Percentiles rank a stretch among this genome's conserved stretches.
phyloP scores from a whole-genome alignment of 2,888 invertebrate species.

The Melanotus villosus region DNA sequence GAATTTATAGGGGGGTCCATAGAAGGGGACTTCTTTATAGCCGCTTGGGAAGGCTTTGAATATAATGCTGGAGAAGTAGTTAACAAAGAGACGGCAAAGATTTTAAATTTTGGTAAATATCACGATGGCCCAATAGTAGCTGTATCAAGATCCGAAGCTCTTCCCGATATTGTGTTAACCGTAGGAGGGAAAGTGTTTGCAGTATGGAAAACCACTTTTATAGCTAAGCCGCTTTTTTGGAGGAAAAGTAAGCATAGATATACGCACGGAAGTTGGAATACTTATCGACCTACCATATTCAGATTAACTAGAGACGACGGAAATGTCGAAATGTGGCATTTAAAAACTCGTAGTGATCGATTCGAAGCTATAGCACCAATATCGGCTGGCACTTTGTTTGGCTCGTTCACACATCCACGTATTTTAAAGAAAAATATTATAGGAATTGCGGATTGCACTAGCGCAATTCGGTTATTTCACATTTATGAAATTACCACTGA shows the following conservation, averaged over 20 bases:
- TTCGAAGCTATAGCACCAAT: constrained; percentile 62
- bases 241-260: constrained; percentile 72
- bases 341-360: constrained; percentile 75
- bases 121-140: constrained; percentile 82
- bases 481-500: constrained; percentile 63
- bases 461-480: constrained; percentile 76
- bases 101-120: constrained; percentile 70
- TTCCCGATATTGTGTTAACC: constrained; percentile 75
- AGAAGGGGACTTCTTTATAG: constrained; percentile 60
- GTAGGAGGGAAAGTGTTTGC: constrained; percentile 64
- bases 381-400: constrained; percentile 64
- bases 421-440: constrained; percentile 73
- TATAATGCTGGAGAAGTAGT: constrained; percentile 73
- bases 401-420: constrained; percentile 68
- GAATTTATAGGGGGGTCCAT: constrained; percentile 58
- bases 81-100: constrained; percentile 71
- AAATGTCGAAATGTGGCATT: constrained; percentile 85
- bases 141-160: constrained; percentile 75
- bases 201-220: constrained; percentile 71
- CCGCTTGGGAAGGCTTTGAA: constrained; percentile 79
- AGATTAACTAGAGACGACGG: constrained; percentile 83
- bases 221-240: constrained; percentile 77
- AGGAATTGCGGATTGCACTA: constrained; percentile 79
- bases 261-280: constrained; percentile 82
- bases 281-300: constrained; percentile 74